Conservation (phyloP, 64 coral and sea anemone genomes). For the Montipora sp. region DNA sequence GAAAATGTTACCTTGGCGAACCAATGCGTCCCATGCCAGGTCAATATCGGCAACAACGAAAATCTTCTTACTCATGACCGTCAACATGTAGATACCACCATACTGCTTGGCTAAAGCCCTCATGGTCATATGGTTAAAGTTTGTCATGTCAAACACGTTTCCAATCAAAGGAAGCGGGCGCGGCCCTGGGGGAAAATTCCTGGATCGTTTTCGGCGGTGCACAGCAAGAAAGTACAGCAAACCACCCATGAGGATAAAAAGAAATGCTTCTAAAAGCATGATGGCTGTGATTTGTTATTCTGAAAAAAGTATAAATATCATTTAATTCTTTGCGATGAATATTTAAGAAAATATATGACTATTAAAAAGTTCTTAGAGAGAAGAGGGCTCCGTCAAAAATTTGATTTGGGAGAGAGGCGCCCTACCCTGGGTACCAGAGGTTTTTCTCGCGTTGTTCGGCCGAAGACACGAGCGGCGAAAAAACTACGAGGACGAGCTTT, state of each 20-base stretch:
- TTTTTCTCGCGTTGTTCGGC: no score
- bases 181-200: slow-evolving; percentile 60
- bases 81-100: slow-evolving; percentile 65
- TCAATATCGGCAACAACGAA: slow-evolving; percentile 61
- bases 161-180: slow-evolving; percentile 53
- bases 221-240: not conserved
- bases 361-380: no score
- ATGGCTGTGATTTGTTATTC: no score
- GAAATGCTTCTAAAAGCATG: no score
- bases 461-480: no score
- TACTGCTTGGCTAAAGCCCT: slow-evolving; percentile 43
- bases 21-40: slow-evolving; percentile 57
- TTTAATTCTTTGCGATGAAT: no score
- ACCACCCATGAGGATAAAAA: not conserved
- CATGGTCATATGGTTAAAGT: slow-evolving; percentile 26
- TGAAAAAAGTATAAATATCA: no score
- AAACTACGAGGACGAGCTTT: no score
- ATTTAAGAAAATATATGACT: no score
- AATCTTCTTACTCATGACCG: slow-evolving; percentile 51
- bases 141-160: slow-evolving; percentile 42
- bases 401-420: no score
- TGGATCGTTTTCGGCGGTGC: not conserved
- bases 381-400: no score
- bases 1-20: slow-evolving; percentile 60
- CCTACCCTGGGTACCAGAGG: no score